Percentiles rank a stretch among this genome's conserved stretches.
Evolutionary conservation across 2,888 invertebrate genomes (phyloP).

Genomic region (Hermaeophaga mercurialis): DNA sequence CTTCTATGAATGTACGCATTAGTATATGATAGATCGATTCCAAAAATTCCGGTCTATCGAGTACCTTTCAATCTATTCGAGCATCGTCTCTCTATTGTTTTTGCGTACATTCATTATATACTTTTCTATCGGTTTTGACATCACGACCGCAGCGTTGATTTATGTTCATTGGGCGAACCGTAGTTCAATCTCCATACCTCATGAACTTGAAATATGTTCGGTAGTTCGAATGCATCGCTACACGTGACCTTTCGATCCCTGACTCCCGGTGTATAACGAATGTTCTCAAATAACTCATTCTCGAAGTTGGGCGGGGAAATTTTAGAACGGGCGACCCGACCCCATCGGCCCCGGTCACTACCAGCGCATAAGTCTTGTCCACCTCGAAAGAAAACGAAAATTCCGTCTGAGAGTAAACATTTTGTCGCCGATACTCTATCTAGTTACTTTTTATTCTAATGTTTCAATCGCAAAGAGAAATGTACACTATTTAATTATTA

Average conservation of each 20-base stretch:
- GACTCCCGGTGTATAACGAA: slow-evolving; percentile 26
- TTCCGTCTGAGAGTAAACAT: no score
- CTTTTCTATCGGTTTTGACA: slow-evolving; percentile 25
- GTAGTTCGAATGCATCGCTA: slow-evolving; percentile 37
- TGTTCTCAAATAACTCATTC: slow-evolving; percentile 29
- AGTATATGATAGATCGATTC: no score
- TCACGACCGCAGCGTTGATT: slow-evolving; percentile 21
- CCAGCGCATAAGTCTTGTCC: neutral
- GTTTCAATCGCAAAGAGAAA: no score
- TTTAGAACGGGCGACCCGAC: slow-evolving; percentile 13
- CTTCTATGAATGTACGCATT: no score
- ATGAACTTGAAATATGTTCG: slow-evolving; percentile 40
- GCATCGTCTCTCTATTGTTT: slow-evolving; percentile 3
- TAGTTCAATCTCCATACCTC: slow-evolving; percentile 28
- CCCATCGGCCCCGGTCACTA: neutral
- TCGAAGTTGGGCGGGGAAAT: slow-evolving; percentile 24
- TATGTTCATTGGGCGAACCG: slow-evolving; percentile 24
- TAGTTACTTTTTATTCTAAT: no score
- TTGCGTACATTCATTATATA: slow-evolving; percentile 19
- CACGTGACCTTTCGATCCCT: slow-evolving; percentile 32
- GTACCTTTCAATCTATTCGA: slow-evolving; percentile 1
- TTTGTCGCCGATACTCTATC: no score
- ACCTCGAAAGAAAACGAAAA: neutral
- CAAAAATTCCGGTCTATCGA: neutral
- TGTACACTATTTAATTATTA: no score